Percentiles rank a stretch among this genome's conserved stretches.
Conservation (phyloP, 2,888 invertebrate genomes). For the Phortica magna region DNA sequence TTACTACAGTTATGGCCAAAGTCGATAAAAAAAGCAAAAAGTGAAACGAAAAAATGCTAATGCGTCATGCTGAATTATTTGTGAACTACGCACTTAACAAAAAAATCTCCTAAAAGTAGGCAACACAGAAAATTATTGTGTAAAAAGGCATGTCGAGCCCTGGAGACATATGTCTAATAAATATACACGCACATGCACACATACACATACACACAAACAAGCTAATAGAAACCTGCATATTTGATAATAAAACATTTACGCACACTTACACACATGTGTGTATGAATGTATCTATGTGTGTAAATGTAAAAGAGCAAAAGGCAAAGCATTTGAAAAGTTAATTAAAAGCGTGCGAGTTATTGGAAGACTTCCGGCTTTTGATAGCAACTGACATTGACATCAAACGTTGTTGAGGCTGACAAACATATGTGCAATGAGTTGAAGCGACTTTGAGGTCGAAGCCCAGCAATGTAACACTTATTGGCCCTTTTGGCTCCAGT, state of each 20-base stretch:
- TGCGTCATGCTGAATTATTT: conserved; percentile 32
- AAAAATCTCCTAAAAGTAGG: conserved; percentile 3
- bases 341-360: conserved; percentile 16
- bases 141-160: conserved; percentile 59
- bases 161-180: conserved; percentile 53
- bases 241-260: conserved; percentile 2
- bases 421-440: not conserved
- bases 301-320: conserved; percentile 50
- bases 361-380: conserved; percentile 52
- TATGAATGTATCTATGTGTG: conserved; percentile 56
- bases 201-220: not conserved
- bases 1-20: conserved; percentile 64
- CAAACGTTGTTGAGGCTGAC: not conserved
- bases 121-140: conserved; percentile 11
- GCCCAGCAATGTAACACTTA: too few species aligned
- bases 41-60: conserved; percentile 6
- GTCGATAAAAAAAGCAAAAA: conserved; percentile 35
- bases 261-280: conserved; percentile 43
- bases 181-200: conserved; percentile 47
- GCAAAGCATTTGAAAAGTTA: conserved; percentile 53
- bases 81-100: conserved; percentile 30
- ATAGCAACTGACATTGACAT: conserved; percentile 16
- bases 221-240: not conserved
- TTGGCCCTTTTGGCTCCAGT: conserved; percentile 45
- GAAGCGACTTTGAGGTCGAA: too few species aligned